Base-by-base conservation (phyloP, 2,888 invertebrate species). In the Lutraria lutraria region DNA sequence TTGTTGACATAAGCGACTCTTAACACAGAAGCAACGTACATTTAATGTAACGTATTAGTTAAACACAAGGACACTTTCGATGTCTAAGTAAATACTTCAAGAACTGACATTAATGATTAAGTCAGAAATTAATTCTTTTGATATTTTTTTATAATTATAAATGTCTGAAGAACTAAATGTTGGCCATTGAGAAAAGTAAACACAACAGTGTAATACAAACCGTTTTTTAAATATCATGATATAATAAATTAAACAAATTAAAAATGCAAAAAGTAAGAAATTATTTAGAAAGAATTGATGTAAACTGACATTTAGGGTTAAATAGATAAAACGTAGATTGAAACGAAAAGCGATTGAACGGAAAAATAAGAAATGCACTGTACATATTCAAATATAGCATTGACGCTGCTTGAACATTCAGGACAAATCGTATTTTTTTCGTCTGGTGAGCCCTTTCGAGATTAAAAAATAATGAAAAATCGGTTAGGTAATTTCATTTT, bases 11-110 rank as follows among this genome's bases (percentile, higher is more conserved):
- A 83, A 86, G 90, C 68, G 68, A 56, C 85, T 76, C 80, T 84
- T 53, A 86, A 43, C 56, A 68, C 34, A 81, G 43, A 76, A 79
- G 81, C 82, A 89, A 56, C 84, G 60, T 76, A 85, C 85, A 63
- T 81, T 76, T 54, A 87, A 87, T 89, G 89, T 87, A 87, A 85
- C 89, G 87, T 82, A 87, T 89, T 89, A 87, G 83, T 63, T 29
- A 87, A 79, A 60, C 72, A 85, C 81, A 53, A 89, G 82, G 82
- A 72, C 87, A 89, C 89, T 89, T 85, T 85, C 89, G 56, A 85
- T 89, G 72, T 81, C 89, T 87, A 87, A 81, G 87, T 80, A 89
- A 89, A 89, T 82, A 89, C 89, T 89, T 43, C 68, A 21, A 87
- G 43, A 52, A 25, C 25, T 87, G 89, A 89, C 87, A 82, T 87